These are phyloP conservation scores for Dioctria linearis DNA, from an alignment of 2,888 invertebrate genomes.

Conservation along the genomic window DNA sequence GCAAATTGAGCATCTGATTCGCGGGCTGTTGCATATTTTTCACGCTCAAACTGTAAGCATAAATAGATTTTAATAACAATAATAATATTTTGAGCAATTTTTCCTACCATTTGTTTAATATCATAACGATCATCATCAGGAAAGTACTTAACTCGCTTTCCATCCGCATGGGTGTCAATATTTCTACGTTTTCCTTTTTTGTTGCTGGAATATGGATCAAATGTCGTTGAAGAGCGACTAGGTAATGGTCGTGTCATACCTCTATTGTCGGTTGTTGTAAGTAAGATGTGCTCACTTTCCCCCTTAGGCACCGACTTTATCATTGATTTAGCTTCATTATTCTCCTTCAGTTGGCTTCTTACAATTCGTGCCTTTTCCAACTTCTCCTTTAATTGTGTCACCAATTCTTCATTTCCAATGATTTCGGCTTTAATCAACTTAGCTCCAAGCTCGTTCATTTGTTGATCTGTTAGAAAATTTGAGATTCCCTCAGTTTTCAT, in stretches of 20 bases:
- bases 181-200: slow-evolving; percentile 71
- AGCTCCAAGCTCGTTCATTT: slow-evolving; percentile 92
- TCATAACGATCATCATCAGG: slow-evolving; percentile 92
- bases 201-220: slow-evolving; percentile 66
- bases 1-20: slow-evolving; percentile 87
- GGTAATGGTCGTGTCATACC: slow-evolving; percentile 80
- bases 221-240: slow-evolving; percentile 53
- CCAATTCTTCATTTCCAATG: slow-evolving; percentile 83
- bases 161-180: slow-evolving; percentile 80
- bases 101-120: slow-evolving; percentile 83
- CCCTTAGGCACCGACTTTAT: slow-evolving; percentile 56
- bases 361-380: slow-evolving; percentile 79
- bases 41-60: slow-evolving; percentile 78
- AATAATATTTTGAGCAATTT: not conserved
- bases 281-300: slow-evolving; percentile 73
- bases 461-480: slow-evolving; percentile 78
- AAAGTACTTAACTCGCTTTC: slow-evolving; percentile 86
- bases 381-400: slow-evolving; percentile 80
- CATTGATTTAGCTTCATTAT: slow-evolving; percentile 49
- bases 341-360: slow-evolving; percentile 59
- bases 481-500: not conserved
- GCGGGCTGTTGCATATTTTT: slow-evolving; percentile 84
- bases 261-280: slow-evolving; percentile 78
- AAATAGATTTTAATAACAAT: not conserved
- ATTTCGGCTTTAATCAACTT: slow-evolving; percentile 95